Evolutionary conservation across 2,797 vertebrate genomes (phyloP).

Genomic region (Sebastes matsubarae): DNA sequence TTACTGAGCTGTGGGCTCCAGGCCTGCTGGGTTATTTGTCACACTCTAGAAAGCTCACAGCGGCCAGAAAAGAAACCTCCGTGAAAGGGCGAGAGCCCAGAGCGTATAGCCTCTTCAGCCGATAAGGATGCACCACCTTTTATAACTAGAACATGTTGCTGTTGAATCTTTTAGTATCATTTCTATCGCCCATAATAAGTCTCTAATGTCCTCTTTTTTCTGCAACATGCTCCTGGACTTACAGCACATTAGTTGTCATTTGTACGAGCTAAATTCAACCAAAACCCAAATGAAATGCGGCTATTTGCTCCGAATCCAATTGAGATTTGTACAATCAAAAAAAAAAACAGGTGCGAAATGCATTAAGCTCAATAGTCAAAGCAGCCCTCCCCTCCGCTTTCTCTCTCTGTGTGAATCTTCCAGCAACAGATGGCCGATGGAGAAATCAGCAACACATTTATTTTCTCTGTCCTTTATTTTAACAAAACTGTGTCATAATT

Average conservation of each 20-base stretch:
- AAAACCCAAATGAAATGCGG: constrained; percentile 19
- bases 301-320: constrained; percentile 3
- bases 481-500: constrained; percentile 78
- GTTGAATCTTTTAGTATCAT: constrained; percentile 1
- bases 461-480: constrained; percentile 79
- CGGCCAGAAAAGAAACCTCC: constrained; percentile 52
- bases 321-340: constrained; percentile 40
- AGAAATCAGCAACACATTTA: constrained; percentile 82
- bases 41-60: constrained; percentile 76
- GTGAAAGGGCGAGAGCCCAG: constrained; percentile 18
- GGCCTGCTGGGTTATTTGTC: constrained; percentile 78
- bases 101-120: not conserved
- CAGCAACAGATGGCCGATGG: constrained; percentile 82
- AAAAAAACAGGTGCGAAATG: constrained; percentile 56
- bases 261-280: constrained; percentile 7
- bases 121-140: constrained; percentile 1
- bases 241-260: constrained; percentile 10
- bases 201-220: constrained; percentile 4
- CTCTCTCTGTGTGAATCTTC: constrained; percentile 70
- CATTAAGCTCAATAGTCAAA: constrained; percentile 46
- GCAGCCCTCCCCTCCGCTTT: constrained; percentile 23
- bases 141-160: not conserved
- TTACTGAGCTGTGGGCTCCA: constrained; percentile 76
- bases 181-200: not conserved
- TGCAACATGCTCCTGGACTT: not conserved